Evolutionary conservation across 2,113 vertebrate species (phyloP).

Genomic region (Zapus hudsonius): DNA sequence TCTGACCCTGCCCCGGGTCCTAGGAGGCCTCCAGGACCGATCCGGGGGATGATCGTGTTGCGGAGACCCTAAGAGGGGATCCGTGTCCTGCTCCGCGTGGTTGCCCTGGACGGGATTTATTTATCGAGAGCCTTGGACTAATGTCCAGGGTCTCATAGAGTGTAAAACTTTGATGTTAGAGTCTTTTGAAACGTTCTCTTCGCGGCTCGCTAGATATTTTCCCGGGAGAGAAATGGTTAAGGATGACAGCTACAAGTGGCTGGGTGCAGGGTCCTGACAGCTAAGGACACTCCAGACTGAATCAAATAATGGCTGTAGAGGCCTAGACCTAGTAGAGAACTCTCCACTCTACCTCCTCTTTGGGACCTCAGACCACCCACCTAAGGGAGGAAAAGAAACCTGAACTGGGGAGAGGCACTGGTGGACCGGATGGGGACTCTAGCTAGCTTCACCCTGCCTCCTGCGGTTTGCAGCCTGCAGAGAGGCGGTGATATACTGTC

Average conservation of each 20-base stretch:
- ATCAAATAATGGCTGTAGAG: neutral
- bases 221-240: neutral
- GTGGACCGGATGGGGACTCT: neutral
- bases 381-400: neutral
- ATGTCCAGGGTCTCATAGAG: neutral
- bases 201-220: conserved; percentile 4
- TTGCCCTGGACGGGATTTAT: neutral
- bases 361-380: neutral
- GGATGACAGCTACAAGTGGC: neutral
- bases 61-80: neutral
- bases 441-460: neutral
- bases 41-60: neutral
- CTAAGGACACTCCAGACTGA: neutral
- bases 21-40: neutral
- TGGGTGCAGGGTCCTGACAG: neutral
- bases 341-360: neutral
- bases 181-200: neutral
- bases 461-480: neutral
- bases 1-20: neutral
- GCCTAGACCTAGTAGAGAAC: neutral
- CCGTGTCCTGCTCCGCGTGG: neutral
- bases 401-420: neutral
- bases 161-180: neutral
- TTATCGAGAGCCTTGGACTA: neutral
- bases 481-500: neutral